Base-by-base conservation (phyloP, 2,888 invertebrate genomes). In the Tricholauxania praeusta region DNA sequence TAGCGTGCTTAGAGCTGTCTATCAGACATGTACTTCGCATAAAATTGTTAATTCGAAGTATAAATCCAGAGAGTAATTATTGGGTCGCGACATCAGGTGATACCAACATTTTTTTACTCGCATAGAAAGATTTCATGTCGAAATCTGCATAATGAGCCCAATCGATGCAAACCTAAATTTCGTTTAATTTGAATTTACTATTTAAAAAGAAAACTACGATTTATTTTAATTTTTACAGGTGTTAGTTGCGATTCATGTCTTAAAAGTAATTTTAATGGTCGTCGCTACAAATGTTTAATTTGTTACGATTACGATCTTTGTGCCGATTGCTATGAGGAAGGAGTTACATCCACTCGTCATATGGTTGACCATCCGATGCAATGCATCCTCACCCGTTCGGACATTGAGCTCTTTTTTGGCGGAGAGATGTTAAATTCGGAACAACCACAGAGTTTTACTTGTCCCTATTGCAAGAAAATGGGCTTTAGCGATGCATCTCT, bases 181-280 rank as follows among this genome's bases (percentile, higher is more conserved):
- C 28, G 28, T 28, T 28, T 28, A 28, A 28, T 28, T 28, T 28
- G 28, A 28, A 28, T 28, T 28, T 28, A 28, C 28, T 28, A 28
- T 28, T 3, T 28, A 28, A 39, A 7, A 39, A 39, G 10, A 10
- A 39, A 39, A 10, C 39, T 10, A 39, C 8, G 10, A 39, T 8
- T 39, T 39, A 39, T 39, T 39, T 53, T 12, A 8, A 12, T 51
- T 62, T 59, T 76, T 75, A 78, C 88, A 97, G 99, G 98, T 91
- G 98, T 99, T 87, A 98, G 98, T 92, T 99, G 99, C 92, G 99
- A 99, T 93, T 96, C 97, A 87, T 99, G 99, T 92, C 92, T 97
- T 89, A 97, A 96, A 91, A 96, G 95, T 88, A 98, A 98, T 89
- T 99, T 99, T 89, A 92, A 95, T 89, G 98, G 98, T 84, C 93